Evolutionary conservation across 2,888 invertebrate species (phyloP).

Genomic region (Scaeva pyrastri): DNA sequence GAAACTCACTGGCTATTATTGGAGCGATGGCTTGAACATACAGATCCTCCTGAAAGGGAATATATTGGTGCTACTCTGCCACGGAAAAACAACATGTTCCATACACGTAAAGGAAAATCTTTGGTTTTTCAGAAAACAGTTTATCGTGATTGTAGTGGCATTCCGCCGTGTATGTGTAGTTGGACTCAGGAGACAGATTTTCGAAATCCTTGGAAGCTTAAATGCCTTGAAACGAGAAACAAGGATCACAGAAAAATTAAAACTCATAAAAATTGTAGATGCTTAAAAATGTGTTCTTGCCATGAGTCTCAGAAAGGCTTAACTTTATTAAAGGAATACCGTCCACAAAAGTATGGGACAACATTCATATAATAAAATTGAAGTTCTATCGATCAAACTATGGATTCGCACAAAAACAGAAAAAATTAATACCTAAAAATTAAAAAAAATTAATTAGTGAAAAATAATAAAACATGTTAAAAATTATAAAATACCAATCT

Average conservation of each 20-base stretch:
- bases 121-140: not conserved
- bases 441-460: too few species aligned
- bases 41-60: slow-evolving; percentile 74
- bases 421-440: too few species aligned
- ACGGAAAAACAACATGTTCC: slow-evolving; percentile 22
- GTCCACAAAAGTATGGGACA: slow-evolving; percentile 27
- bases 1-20: slow-evolving; percentile 85
- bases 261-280: not conserved
- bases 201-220: slow-evolving; percentile 67
- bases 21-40: slow-evolving; percentile 78
- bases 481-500: too few species aligned
- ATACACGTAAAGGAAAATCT: not conserved
- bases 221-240: not conserved
- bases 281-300: not conserved
- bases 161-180: slow-evolving; percentile 79
- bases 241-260: not conserved
- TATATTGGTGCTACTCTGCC: slow-evolving; percentile 77
- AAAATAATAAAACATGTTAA: too few species aligned
- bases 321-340: not conserved
- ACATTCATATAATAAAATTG: not conserved
- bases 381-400: not conserved
- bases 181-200: slow-evolving; percentile 71
- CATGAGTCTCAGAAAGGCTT: not conserved
- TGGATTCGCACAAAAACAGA: too few species aligned
- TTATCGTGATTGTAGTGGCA: slow-evolving; percentile 74